Evolutionary conservation across 2,797 vertebrate genomes (phyloP).

Genomic region (Scleropages formosus): DNA sequence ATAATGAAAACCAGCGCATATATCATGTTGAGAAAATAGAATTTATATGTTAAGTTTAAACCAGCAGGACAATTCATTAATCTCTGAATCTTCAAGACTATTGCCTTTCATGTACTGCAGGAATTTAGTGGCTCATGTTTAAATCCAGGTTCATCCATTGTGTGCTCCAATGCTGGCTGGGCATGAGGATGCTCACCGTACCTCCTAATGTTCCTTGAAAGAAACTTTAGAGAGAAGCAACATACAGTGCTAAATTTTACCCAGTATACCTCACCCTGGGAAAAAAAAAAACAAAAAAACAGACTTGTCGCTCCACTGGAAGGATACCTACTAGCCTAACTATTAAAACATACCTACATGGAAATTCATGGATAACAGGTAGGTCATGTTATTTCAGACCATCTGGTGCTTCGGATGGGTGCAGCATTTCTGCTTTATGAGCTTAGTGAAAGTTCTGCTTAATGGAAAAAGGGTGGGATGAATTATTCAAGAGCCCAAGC

Average conservation of each 20-base stretch:
- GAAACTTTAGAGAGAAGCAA: background rate
- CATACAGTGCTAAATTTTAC: slow-evolving; percentile 17
- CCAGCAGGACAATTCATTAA: background rate
- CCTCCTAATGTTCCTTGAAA: too few relatives aligned
- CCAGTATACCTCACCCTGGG: background rate
- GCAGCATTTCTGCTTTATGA: slow-evolving; percentile 20
- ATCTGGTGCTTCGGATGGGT: background rate
- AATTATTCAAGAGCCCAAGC: slow-evolving; percentile 15
- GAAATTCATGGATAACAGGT: background rate
- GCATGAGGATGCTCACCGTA: too few relatives aligned
- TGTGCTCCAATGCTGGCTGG: too few relatives aligned
- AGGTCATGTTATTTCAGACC: background rate
- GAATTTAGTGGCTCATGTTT: background rate
- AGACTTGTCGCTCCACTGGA: too few relatives aligned
- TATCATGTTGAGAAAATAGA: slow-evolving; percentile 42
- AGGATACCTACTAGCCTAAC: background rate
- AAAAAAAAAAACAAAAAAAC: too few relatives aligned
- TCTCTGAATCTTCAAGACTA: background rate
- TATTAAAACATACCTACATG: slow-evolving; percentile 4
- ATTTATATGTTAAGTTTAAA: slow-evolving; percentile 22
- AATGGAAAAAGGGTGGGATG: slow-evolving; percentile 5
- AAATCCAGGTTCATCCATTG: background rate
- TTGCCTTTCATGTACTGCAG: background rate
- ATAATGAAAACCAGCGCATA: slow-evolving; percentile 40
- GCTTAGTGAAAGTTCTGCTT: slow-evolving; percentile 2